Base-by-base conservation (phyloP, 1,140 invertebrate genomes). In the Drosophila guanche region DNA sequence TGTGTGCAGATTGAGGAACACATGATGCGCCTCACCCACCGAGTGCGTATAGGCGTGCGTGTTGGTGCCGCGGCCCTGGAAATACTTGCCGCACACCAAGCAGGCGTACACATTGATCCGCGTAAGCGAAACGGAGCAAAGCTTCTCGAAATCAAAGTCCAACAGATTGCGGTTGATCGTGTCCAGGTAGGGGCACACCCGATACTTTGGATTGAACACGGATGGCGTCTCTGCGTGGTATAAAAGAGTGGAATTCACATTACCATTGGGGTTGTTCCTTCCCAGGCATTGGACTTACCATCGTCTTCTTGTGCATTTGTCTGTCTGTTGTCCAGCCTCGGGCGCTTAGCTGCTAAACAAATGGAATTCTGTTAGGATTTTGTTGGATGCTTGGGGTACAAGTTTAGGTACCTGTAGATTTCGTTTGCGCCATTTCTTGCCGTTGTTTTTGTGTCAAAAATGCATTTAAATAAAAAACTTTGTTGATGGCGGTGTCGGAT, bases 31-130 rank as follows among this genome's bases (percentile, higher is more conserved):
- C 78, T 99, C 98, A 48, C 97, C 97, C 3, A 99, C 98, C 73
- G 98, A 99, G 92, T 99, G 99, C 6, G 98, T 99, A 90, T 99
- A 99, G 10, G 99, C 99, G 93, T 99, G 98, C 6, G 99, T 99
- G 85, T 98, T 99, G 5, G 96, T 97, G 2, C 99, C 99, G 92
- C 99, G 94, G 0, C 98, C 98, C 96, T 95, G 99, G 90, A 99
- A 99, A 92, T 99, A 99, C 93, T 99, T 99, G 20, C 99, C 99
- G 92, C 99, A 99, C 2, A 99, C 98, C 33, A 99, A 93, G 92
- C 99, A 99, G n/a, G 98, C 99, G 92, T 99, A 99, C 22, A 99
- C 98, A 94, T 99, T 99, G 55, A 99, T 98, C 90, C 99, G 95
- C 0, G 98, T 99, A 43, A 99, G 92, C 3, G 98, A 99, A 20